phyloP scores from a whole-genome alignment of 2,797 vertebrate genomes.

The Apogon talboti region DNA sequence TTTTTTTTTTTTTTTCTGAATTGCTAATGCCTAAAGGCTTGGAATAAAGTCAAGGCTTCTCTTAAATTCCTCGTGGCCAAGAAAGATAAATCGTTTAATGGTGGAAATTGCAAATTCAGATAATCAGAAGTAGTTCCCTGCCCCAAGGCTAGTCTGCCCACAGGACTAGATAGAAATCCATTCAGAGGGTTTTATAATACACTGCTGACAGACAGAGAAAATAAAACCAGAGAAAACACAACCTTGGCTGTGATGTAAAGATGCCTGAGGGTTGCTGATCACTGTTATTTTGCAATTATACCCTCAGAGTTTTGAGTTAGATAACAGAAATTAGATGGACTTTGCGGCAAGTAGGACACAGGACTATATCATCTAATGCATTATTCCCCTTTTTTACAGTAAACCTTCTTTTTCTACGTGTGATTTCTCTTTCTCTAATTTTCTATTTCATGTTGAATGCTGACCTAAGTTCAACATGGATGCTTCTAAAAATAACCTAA shows the following conservation, averaged over 20 bases:
- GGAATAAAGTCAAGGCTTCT: constrained; percentile 16
- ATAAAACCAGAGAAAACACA: constrained; percentile 6
- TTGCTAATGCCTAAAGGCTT: neutral
- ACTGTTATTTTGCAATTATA: constrained; percentile 19
- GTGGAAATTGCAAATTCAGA: constrained; percentile 11
- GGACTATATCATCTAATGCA: constrained; percentile 1
- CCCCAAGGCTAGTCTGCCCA: neutral
- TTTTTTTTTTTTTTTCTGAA: constrained; percentile 1
- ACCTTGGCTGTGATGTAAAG: neutral
- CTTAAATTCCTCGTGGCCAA: neutral
- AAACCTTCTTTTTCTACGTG: constrained; percentile 9
- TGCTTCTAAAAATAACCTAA: too few species aligned
- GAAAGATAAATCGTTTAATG: neutral
- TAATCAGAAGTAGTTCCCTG: constrained; percentile 31
- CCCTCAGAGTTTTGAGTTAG: constrained; percentile 5
- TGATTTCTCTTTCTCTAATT: constrained; percentile 4
- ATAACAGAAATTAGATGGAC: constrained; percentile 7
- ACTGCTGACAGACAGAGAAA: constrained; percentile 16
- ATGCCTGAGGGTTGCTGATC: constrained; percentile 16
- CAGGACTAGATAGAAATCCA: constrained; percentile 17
- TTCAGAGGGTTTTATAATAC: constrained; percentile 10
- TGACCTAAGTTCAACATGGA: neutral
- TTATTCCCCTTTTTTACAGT: too few species aligned
- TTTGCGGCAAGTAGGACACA: constrained; percentile 8
- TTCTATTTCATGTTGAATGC: neutral